Evolutionary conservation across 1,140 invertebrate genomes (phyloP).

Genomic region (Drosophila mayri): DNA sequence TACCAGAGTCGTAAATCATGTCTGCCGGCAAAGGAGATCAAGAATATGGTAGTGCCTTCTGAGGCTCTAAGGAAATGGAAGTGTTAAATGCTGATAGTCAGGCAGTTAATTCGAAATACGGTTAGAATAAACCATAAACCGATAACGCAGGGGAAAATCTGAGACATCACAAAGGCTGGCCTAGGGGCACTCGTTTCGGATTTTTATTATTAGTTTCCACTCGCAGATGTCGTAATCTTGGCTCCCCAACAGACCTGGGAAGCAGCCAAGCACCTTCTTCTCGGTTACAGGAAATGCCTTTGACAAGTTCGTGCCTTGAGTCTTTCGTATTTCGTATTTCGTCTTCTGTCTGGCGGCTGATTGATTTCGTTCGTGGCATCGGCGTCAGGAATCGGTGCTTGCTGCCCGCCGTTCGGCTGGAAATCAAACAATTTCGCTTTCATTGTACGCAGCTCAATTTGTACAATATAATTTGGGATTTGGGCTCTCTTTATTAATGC

Average conservation of each 20-base stretch:
- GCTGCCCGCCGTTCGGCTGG: conserved; percentile 12
- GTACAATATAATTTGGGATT: conserved; percentile 81
- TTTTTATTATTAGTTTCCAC: neutral
- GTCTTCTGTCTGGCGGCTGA: conserved; percentile 19
- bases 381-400: conserved; percentile 31
- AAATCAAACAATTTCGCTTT: conserved; percentile 83
- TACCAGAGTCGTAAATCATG: conserved; percentile 41
- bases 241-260: neutral
- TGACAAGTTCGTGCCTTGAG: conserved; percentile 51
- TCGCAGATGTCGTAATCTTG: neutral
- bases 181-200: neutral
- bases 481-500: conserved; percentile 81
- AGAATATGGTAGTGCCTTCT: conserved; percentile 27
- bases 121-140: conserved; percentile 13
- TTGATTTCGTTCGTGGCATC: conserved; percentile 45
- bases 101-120: conserved; percentile 21
- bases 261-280: neutral
- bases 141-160: conserved; percentile 15
- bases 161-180: neutral
- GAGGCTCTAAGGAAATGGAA: conserved; percentile 34
- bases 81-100: conserved; percentile 40
- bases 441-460: conserved; percentile 81
- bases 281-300: conserved; percentile 32
- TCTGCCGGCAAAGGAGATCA: conserved; percentile 18
- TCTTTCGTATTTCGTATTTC: conserved; percentile 31